A percentile compares a stretch with the other conserved stretches of the same genome.
These are phyloP conservation scores for Alviniconcha marisindica DNA, from an alignment of 1,140 invertebrate genomes.

Conservation along the genomic window DNA sequence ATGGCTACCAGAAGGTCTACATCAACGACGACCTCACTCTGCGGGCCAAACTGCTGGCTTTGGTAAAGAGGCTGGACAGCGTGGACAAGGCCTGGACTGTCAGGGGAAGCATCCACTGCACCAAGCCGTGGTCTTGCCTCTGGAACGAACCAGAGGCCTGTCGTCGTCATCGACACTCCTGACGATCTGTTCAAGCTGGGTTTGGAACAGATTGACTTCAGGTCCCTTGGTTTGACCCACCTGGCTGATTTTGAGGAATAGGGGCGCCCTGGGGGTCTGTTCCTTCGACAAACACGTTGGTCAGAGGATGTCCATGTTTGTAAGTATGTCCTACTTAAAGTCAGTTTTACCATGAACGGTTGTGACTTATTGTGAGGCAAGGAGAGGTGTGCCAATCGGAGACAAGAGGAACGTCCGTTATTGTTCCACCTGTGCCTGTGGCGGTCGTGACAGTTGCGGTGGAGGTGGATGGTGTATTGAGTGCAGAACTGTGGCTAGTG, in stretches of 20 bases:
- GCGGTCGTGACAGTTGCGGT: too few species aligned
- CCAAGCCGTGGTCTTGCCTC: neutral
- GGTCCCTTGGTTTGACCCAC: neutral
- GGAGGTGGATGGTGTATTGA: too few species aligned
- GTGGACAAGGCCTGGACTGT: neutral
- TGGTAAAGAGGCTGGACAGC: neutral
- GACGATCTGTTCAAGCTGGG: neutral
- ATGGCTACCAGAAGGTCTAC: neutral
- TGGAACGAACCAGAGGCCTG: neutral
- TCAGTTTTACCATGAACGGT: too few species aligned
- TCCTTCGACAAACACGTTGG: too few species aligned
- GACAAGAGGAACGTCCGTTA: too few species aligned
- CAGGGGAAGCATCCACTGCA: neutral
- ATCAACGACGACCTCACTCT: constrained; percentile 21
- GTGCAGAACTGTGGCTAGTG: too few species aligned
- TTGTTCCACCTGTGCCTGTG: too few species aligned
- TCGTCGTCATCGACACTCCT: neutral
- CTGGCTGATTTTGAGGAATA: neutral
- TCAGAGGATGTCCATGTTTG: too few species aligned
- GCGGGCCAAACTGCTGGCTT: neutral
- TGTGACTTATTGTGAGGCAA: too few species aligned
- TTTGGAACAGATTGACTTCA: neutral
- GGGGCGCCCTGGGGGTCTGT: neutral
- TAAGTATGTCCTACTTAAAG: too few species aligned
- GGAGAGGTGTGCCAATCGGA: too few species aligned